Percentiles rank a stretch among this genome's conserved stretches.
Evolutionary conservation across 1,140 invertebrate species (phyloP).

Genomic region (Drosophila nebulosa): DNA sequence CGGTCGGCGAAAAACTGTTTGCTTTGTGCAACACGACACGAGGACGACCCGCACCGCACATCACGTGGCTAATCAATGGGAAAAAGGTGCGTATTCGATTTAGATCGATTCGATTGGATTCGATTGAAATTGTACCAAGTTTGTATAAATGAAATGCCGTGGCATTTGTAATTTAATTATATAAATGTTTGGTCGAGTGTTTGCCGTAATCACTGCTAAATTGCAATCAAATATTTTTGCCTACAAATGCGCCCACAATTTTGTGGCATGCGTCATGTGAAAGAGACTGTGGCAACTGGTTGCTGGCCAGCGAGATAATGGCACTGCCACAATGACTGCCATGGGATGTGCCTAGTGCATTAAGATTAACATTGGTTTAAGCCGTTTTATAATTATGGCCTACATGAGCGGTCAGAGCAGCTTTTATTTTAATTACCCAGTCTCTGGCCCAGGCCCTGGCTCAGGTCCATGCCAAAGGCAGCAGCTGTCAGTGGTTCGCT

Average conservation of each 20-base stretch:
- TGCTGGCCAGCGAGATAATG: conserved; percentile 33
- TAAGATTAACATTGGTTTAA: conserved; percentile 74
- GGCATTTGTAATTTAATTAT: conserved; percentile 40
- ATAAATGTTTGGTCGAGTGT: conserved; percentile 10
- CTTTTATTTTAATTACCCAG: conserved; percentile 72
- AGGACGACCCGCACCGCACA: conserved; percentile 88
- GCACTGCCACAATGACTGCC: conserved; percentile 41
- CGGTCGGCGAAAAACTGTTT: conserved; percentile 87
- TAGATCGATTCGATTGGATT: conserved; percentile 24
- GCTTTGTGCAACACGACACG: conserved; percentile 89
- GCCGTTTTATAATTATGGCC: conserved; percentile 76
- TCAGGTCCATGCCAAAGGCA: conserved; percentile 11
- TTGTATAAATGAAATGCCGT: neutral
- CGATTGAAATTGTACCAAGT: neutral
- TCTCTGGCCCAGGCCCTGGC: too few relatives aligned
- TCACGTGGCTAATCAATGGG: conserved; percentile 92
- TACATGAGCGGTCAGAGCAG: conserved; percentile 54
- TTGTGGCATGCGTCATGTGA: conserved; percentile 1
- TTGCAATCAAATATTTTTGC: conserved; percentile 38
- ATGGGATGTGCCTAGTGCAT: conserved; percentile 53
- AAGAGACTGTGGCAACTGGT: conserved; percentile 9
- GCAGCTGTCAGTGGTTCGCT: conserved; percentile 39
- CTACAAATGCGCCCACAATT: neutral
- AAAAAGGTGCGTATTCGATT: conserved; percentile 85
- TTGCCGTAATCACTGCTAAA: conserved; percentile 20